Evolutionary conservation across 2,888 invertebrate genomes (phyloP).

Genomic region (Fragum whitleyi): DNA sequence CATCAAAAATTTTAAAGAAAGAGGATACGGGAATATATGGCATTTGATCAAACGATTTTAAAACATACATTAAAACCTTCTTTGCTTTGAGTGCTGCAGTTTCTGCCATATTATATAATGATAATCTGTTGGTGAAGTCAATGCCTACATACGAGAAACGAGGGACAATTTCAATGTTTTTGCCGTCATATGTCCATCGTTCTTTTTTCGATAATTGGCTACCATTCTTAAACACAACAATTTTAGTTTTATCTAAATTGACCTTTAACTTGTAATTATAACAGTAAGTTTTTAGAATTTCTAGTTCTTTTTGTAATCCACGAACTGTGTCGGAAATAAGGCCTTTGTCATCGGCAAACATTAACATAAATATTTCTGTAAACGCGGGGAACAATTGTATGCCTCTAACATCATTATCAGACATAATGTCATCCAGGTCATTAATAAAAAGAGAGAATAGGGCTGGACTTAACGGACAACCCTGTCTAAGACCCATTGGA

Average conservation of each 20-base stretch:
- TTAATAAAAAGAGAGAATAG: not conserved
- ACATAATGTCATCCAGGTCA: not conserved
- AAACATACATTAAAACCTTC: not conserved
- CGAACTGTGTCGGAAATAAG: not conserved
- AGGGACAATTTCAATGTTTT: not conserved
- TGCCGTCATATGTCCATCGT: not conserved
- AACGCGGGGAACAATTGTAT: not conserved
- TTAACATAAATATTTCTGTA: not conserved
- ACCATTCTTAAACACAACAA: not conserved
- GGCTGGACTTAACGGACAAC: not conserved
- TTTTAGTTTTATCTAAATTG: not conserved
- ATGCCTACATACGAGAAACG: conserved; percentile 2
- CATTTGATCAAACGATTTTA: not conserved
- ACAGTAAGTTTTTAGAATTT: not conserved
- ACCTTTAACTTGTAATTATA: not conserved
- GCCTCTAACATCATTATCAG: not conserved
- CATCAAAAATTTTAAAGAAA: not conserved
- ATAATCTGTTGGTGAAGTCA: not conserved
- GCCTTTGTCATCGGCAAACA: not conserved
- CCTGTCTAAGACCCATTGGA: conserved; percentile 31
- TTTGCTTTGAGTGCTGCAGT: not conserved
- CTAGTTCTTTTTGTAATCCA: not conserved
- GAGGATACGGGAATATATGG: not conserved
- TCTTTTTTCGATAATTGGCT: not conserved
- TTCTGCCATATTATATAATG: not conserved